A percentile compares a stretch with the other conserved stretches of the same genome.
Evolutionary conservation across 2,797 vertebrate genomes (phyloP).

Genomic region (Malacoctenus gilli): DNA sequence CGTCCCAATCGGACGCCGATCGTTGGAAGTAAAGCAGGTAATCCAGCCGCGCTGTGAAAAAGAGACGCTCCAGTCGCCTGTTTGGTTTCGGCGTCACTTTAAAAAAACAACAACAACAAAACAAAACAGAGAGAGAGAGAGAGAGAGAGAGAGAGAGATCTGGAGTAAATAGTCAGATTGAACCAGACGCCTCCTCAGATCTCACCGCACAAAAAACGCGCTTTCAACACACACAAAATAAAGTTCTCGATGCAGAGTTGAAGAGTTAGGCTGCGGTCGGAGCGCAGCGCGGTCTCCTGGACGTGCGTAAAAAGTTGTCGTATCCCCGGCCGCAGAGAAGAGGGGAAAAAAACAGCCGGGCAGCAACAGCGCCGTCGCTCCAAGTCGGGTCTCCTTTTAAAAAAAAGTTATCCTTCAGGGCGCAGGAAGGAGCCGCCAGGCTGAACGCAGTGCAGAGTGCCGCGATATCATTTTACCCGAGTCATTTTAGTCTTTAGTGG

Average conservation of each 20-base stretch:
- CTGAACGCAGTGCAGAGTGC: slow-evolving; percentile 74
- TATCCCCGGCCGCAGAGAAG: slow-evolving; percentile 44
- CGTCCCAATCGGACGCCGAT: slow-evolving; percentile 9
- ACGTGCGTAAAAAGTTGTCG: slow-evolving; percentile 55
- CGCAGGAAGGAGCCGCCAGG: slow-evolving; percentile 58
- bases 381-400: slow-evolving; percentile 47
- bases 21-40: slow-evolving; percentile 39
- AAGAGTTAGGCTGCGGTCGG: slow-evolving; percentile 25
- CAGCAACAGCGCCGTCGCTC: slow-evolving; percentile 44
- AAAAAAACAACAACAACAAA: too few species aligned
- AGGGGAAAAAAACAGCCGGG: neutral
- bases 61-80: slow-evolving; percentile 40
- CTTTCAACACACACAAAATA: slow-evolving; percentile 18
- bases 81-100: too few species aligned
- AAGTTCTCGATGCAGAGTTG: slow-evolving; percentile 28
- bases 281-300: slow-evolving; percentile 39
- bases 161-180: slow-evolving; percentile 22
- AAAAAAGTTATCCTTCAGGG: slow-evolving; percentile 67
- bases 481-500: slow-evolving; percentile 81
- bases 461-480: slow-evolving; percentile 82
- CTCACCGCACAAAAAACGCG: slow-evolving; percentile 29
- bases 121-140: too few species aligned
- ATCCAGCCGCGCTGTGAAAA: slow-evolving; percentile 57
- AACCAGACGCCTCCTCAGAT: slow-evolving; percentile 33
- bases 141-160: too few species aligned